Evolutionary conservation across 2,888 invertebrate species (phyloP), one percentile per base, ranked within the genome.

Genomic region (Ornithoptera alexandrae): DNA sequence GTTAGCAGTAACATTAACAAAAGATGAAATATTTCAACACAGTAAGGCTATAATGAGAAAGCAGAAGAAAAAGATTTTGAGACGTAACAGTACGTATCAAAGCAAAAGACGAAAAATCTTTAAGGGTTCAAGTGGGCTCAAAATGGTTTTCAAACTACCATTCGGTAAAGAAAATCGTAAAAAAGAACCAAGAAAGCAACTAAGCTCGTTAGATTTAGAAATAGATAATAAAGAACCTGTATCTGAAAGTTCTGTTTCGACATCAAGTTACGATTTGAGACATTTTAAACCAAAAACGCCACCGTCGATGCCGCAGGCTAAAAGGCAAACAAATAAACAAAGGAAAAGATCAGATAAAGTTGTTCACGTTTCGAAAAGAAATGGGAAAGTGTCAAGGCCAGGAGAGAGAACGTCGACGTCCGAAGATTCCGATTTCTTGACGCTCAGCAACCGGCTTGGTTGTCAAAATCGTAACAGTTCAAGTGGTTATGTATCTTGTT

Each of bases 41-140:
- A 97, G 97, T 74, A 97, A 97, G 85, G 95, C 95, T 72, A 97
- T 97, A 73, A 97, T 98, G 97, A 94, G 96, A 72, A 94, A 97
- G 68, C 97, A 97, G 77, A 96, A 95, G 82, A 96, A 96, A 83
- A 95, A 95, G 81, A 91, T 94, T 73, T 83, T 95, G 66, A 91
- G 94, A 79, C 88, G 93, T 66, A 94, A 93, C 69, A 93, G 93
- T 73, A 89, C 85, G 72, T 89, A 91, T 71, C 92, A 94, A 84
- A 94, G 93, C 72, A 94, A 94, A 77, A 85, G 94, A 73, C 93
- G 93, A 77, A 94, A 93, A 77, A 93, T 94, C 73, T 91, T 94
- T 64, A 94, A 94, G 81, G 94, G 94, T 17, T 93, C 94, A 18
- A 94, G 90, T 74, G 93, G 94, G 65, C 83, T 95, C 24, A 93